Base-by-base conservation (phyloP, 2,888 invertebrate species). In the Phyto melanocephala region DNA sequence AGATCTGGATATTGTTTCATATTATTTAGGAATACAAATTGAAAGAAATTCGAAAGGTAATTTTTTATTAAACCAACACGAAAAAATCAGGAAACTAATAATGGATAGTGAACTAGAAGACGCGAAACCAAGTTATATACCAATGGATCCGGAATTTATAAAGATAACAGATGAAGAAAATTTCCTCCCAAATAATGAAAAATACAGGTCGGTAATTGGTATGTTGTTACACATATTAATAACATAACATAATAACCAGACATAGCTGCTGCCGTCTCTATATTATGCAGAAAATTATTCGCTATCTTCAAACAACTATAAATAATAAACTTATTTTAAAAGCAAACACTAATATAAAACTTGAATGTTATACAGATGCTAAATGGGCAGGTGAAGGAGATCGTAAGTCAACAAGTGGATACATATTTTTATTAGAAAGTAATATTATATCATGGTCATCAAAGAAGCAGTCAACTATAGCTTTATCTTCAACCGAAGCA, bases 141-240 rank as follows among this genome's bases (percentile, higher is more conserved):
- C 72, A 52, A 72, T 72, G 52, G 42, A 72, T 62, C 47, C 71
- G 37, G 60, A n/a, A n/a, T n/a, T n/a, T n/a, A n/a, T n/a, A n/a
- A n/a, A n/a, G n/a, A n/a, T n/a, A n/a, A n/a, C n/a, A n/a, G n/a
- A n/a, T n/a, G n/a, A n/a, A n/a, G n/a, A n/a, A n/a, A n/a, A n/a
- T n/a, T n/a, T n/a, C n/a, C n/a, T n/a, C n/a, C n/a, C n/a, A n/a
- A n/a, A n/a, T n/a, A n/a, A n/a, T n/a, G n/a, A n/a, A n/a, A n/a
- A 71, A 37, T 60, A 60, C 8, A 50, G 60, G 20, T 52, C 50
- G 8, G 17, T 62, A n/a, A 7, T 74, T 33, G 63, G 42, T 15
- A 63, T 54, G 40, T 22, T 63, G 6, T 6, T 63, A 13, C 62
- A 54, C 42, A 13, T 52, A 28, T 63, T 52, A n/a, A n/a, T n/a